These are phyloP conservation scores for Ostrea denselamellosa DNA, from an alignment of 1,140 invertebrate genomes.

Conservation along the genomic window DNA sequence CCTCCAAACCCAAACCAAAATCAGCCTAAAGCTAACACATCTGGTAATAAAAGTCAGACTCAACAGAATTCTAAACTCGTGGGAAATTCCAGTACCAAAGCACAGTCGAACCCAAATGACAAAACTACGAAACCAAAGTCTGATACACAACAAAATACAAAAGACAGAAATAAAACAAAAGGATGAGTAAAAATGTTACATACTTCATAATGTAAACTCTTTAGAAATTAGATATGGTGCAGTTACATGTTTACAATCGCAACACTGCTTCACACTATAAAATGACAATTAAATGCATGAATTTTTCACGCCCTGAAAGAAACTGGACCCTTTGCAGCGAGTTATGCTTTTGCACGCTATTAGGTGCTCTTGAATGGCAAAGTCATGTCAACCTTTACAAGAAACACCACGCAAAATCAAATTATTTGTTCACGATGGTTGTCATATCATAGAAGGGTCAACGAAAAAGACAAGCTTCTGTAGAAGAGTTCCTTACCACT, in stretches of 20 bases:
- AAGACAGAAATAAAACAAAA: background rate
- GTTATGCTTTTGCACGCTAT: background rate
- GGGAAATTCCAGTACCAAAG: background rate
- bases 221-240: background rate
- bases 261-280: background rate
- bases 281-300: background rate
- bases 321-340: background rate
- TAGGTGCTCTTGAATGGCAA: background rate
- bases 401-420: no score
- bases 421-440: no score
- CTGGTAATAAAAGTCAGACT: background rate
- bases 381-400: no score
- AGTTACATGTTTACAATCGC: no score
- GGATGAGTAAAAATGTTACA: background rate
- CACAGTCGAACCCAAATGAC: background rate
- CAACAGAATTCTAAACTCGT: background rate
- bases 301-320: background rate
- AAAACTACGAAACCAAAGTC: background rate
- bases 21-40: background rate
- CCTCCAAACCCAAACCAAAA: background rate
- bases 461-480: no score
- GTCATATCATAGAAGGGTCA: no score
- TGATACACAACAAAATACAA: background rate
- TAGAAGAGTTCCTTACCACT: no score
- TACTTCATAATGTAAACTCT: background rate